Percentiles rank a stretch among this genome's conserved stretches.
Conservation (phyloP, 2,797 vertebrate species). For the Rhodeus uyekii region DNA sequence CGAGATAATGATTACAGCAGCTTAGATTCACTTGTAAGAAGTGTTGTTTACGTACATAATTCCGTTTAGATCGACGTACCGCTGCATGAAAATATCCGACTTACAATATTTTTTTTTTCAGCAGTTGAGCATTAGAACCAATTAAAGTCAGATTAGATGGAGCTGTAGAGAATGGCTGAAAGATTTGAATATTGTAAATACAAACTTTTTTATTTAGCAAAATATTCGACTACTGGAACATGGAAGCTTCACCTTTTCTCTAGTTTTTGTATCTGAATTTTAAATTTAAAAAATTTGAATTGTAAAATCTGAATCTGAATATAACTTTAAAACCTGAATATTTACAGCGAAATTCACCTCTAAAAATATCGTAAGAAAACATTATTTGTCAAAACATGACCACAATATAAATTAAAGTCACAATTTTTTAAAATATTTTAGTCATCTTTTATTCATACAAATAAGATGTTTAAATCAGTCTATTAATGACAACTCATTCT, state of each 20-base stretch:
- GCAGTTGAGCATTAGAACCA: neutral
- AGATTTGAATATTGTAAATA: neutral
- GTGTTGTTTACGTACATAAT: neutral
- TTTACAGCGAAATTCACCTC: neutral
- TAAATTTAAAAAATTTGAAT: neutral
- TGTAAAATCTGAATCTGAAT: neutral
- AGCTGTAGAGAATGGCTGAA: neutral
- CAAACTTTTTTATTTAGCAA: neutral
- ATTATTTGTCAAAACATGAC: neutral
- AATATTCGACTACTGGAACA: neutral
- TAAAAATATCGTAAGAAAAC: too few relatives aligned
- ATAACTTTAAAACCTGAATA: too few relatives aligned
- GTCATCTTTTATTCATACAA: neutral
- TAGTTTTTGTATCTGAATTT: too few relatives aligned
- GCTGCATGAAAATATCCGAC: neutral
- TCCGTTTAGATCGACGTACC: neutral
- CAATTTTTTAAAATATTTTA: too few relatives aligned
- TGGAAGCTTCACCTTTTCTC: neutral
- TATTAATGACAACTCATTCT: neutral
- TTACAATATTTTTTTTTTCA: neutral
- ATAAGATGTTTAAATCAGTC: neutral
- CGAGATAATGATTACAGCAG: neutral
- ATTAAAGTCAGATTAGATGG: neutral
- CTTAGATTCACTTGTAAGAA: neutral
- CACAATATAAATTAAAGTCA: too few relatives aligned